phyloP scores from a whole-genome alignment of 2,797 vertebrate genomes.

The Squalus acanthias region DNA sequence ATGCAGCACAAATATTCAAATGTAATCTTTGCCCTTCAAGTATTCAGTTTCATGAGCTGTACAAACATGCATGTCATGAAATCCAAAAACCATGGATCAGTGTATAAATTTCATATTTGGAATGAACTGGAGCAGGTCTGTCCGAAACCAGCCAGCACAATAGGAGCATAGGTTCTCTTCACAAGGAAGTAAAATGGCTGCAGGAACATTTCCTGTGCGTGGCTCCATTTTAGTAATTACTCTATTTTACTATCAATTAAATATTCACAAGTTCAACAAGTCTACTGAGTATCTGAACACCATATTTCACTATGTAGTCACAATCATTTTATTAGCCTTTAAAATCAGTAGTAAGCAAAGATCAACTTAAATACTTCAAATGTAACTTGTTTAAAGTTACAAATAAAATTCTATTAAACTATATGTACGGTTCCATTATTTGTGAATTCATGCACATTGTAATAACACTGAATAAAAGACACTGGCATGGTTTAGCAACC shows the following conservation, averaged over 20 bases:
- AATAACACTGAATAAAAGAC: not conserved
- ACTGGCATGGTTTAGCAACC: not conserved
- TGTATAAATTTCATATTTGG: not conserved
- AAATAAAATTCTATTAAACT: not conserved
- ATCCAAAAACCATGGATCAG: not conserved
- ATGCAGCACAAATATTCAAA: not conserved
- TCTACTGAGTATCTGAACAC: not conserved
- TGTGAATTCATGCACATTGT: not conserved
- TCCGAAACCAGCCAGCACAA: not conserved
- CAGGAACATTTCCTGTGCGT: not conserved
- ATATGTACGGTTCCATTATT: not conserved
- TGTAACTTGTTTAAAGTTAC: not conserved
- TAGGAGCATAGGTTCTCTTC: not conserved
- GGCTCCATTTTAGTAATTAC: not conserved
- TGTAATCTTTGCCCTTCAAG: not conserved
- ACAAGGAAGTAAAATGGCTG: not conserved
- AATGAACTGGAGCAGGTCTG: not conserved
- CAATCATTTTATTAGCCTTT: not conserved
- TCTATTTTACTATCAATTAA: conserved; percentile 11
- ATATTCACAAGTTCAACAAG: not conserved
- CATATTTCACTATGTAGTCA: not conserved
- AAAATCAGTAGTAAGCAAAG: not conserved
- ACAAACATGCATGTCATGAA: not conserved
- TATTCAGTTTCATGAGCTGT: not conserved
- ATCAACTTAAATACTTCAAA: not conserved